Base-by-base conservation (phyloP, 2,113 vertebrate species). In the Pseudopipra pipra region DNA sequence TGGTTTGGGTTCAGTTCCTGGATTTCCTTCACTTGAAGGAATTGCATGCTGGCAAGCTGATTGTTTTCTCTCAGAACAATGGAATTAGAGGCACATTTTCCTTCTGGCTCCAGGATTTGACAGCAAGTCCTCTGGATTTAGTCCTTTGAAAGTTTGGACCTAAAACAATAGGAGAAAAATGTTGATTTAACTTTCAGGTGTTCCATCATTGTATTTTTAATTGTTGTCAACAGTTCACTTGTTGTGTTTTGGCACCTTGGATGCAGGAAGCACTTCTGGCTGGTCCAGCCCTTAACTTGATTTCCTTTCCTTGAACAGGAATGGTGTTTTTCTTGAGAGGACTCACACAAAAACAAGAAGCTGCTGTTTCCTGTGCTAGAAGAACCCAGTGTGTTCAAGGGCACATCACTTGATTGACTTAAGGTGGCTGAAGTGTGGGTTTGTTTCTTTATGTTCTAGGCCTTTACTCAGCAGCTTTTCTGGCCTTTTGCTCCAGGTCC, bases 91-190 rank as follows among this genome's bases (percentile, higher is more conserved):
- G 77, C 62, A 51, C 94, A 58, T 63, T 94, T 89, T 72, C 84
- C 87, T 68, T 96, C 96, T 51, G 96, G 74, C 67, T 96, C 46
- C 27, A 87, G 59, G 54, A 97, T 95, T 96, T 95, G 92, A 82
- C 92, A 94, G 16, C 1, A 56, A 41, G 3, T 58, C 12, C 37
- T 85, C 79, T 51, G 71, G 55, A 90, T 63, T 65, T 52, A 12
- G 8, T 85, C 77, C 61, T 37, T 67, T 65, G 65, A 62, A 39
- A 46, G 70, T 23, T 44, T 74, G 54, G 30, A 90, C 75, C 41
- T 81, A 47, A 74, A 93, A 94, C 80, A 94, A 72, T 47, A 89
- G 37, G 49, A 74, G 35, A 76, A 58, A 39, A 92, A 89, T 1
- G 5, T 33, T 81, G 93, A 89, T 52, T 85, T 85, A 68, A 94